phyloP scores from a whole-genome alignment of 37 sponge, comb jelly and placozoan genomes.

The Geodia barretti region DNA sequence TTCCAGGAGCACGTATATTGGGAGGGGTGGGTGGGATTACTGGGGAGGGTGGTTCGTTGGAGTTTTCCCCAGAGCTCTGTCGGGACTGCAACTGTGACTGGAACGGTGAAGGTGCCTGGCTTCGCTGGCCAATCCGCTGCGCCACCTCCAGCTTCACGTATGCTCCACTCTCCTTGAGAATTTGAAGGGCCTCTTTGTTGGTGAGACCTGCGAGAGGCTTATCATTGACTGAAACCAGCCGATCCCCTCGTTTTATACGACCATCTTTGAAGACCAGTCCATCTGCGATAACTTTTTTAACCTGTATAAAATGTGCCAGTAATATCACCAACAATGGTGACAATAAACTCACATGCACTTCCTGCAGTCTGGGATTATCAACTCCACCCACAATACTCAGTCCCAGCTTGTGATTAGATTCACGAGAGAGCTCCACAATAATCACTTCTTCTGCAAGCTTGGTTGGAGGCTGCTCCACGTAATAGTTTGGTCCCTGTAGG shows the following conservation, averaged over 20 bases:
- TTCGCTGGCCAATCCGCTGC: slow-evolving; percentile 33
- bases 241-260: slow-evolving; percentile 53
- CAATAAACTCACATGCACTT: slow-evolving; percentile 40
- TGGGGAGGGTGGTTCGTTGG: not conserved
- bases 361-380: slow-evolving; percentile 28
- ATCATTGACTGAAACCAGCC: slow-evolving; percentile 72
- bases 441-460: slow-evolving; percentile 16
- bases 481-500: not conserved
- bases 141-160: slow-evolving; percentile 48
- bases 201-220: slow-evolving; percentile 39
- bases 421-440: slow-evolving; percentile 8
- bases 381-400: slow-evolving; percentile 60
- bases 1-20: not conserved
- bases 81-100: slow-evolving; percentile 16
- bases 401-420: slow-evolving; percentile 45
- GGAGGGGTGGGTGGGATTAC: not conserved
- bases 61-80: slow-evolving; percentile 18
- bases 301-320: too few relatives aligned
- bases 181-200: slow-evolving; percentile 28
- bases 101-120: slow-evolving; percentile 15
- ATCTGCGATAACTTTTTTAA: slow-evolving; percentile 57
- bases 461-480: too few relatives aligned
- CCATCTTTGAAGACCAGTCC: slow-evolving; percentile 57
- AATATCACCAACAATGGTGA: too few relatives aligned
- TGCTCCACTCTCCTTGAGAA: slow-evolving; percentile 60